Evolutionary conservation across 2,888 invertebrate genomes (phyloP).

Genomic region (Nasonia oneida): DNA sequence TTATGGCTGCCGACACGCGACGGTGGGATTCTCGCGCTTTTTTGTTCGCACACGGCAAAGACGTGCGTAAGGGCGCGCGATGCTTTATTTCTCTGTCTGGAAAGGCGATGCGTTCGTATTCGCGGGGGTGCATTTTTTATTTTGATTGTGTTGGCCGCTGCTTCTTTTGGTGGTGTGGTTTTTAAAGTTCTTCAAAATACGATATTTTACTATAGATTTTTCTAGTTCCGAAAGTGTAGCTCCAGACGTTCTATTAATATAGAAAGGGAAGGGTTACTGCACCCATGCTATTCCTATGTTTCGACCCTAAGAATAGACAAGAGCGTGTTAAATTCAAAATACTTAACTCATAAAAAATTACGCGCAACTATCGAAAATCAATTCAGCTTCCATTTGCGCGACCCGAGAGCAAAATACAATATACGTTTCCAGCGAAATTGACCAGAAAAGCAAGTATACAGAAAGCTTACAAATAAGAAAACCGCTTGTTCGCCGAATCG

Average conservation of each 20-base stretch:
- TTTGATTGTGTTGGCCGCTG: too few species aligned
- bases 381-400: background rate
- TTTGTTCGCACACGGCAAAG: background rate
- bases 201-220: too few species aligned
- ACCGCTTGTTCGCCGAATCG: background rate
- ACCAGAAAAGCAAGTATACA: background rate
- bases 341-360: too few species aligned
- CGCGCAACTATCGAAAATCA: background rate
- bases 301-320: background rate
- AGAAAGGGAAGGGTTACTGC: background rate
- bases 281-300: background rate
- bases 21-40: background rate
- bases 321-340: too few species aligned
- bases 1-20: constrained; percentile 18
- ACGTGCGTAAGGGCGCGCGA: background rate
- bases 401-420: background rate
- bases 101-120: background rate
- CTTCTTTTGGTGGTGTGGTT: too few species aligned
- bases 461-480: background rate
- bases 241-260: background rate
- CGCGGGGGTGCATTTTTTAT: too few species aligned
- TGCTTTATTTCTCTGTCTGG: background rate
- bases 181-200: too few species aligned
- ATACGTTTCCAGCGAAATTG: background rate
- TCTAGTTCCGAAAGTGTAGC: background rate